Percentiles rank a stretch among this genome's conserved stretches.
phyloP scores from a whole-genome alignment of 1,140 invertebrate genomes.

The Pteromalus puparum region DNA sequence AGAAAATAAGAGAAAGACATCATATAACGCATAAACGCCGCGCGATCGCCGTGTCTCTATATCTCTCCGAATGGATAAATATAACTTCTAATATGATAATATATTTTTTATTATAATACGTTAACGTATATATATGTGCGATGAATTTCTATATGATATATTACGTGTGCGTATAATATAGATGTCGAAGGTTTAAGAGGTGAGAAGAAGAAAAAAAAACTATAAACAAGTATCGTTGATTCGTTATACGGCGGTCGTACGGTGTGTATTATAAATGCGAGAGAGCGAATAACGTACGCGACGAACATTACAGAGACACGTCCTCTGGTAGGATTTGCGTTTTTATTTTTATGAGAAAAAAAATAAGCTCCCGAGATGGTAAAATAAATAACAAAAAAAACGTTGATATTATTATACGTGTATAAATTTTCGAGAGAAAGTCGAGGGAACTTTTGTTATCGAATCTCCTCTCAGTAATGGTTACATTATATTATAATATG shows the following conservation, averaged over 20 bases:
- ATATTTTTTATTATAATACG: slow-evolving; percentile 50
- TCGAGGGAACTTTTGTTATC: slow-evolving; percentile 32
- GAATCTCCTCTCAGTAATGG: slow-evolving; percentile 3
- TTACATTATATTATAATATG: slow-evolving; percentile 4
- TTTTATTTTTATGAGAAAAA: slow-evolving; percentile 53
- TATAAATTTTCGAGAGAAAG: slow-evolving; percentile 27
- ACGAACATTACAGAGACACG: slow-evolving; percentile 43
- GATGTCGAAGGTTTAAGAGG: not conserved
- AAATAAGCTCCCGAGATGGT: slow-evolving; percentile 13
- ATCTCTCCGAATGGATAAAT: not conserved
- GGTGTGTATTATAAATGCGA: not conserved
- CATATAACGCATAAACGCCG: slow-evolving; percentile 12
- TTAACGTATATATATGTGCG: slow-evolving; percentile 24
- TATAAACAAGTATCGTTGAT: slow-evolving; percentile 25
- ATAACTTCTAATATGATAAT: slow-evolving; percentile 30
- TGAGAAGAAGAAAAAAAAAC: slow-evolving; percentile 5
- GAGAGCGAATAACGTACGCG: not conserved
- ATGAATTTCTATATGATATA: slow-evolving; percentile 37
- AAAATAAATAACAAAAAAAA: slow-evolving; percentile 19
- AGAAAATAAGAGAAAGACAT: not conserved
- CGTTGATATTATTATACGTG: slow-evolving; percentile 39
- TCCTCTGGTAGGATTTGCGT: slow-evolving; percentile 69
- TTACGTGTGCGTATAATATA: not conserved
- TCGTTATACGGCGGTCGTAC: slow-evolving; percentile 54
- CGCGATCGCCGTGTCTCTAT: slow-evolving; percentile 51